These are phyloP conservation scores for Oxygymnocypris stewartii DNA, from an alignment of 2,113 vertebrate species.

Conservation along the genomic window DNA sequence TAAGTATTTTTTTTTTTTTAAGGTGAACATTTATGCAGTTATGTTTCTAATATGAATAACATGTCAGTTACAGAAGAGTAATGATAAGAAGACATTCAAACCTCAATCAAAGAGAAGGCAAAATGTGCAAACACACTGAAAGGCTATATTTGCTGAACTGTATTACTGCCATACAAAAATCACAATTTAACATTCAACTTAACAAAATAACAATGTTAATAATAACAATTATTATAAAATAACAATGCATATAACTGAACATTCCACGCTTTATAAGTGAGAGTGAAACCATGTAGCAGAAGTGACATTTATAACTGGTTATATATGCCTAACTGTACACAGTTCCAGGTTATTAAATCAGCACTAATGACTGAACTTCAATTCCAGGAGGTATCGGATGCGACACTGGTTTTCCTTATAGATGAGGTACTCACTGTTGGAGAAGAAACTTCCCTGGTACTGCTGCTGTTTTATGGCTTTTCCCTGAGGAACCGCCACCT, in stretches of 20 bases:
- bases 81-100: background rate
- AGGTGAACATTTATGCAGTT: background rate
- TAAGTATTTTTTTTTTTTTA: background rate
- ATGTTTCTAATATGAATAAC: conserved; percentile 1
- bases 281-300: background rate
- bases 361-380: conserved; percentile 67
- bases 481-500: conserved; percentile 84
- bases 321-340: background rate
- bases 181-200: background rate
- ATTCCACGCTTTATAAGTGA: background rate
- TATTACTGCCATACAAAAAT: background rate
- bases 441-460: conserved; percentile 76
- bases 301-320: background rate
- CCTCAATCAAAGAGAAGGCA: background rate
- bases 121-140: background rate
- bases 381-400: conserved; percentile 84
- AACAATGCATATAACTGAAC: background rate
- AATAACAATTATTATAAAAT: background rate
- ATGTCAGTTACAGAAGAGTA: background rate
- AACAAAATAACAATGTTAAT: background rate
- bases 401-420: conserved; percentile 88
- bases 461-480: conserved; percentile 65
- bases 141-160: background rate
- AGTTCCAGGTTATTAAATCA: background rate
- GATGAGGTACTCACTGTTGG: conserved; percentile 89